Conservation (phyloP, 2,113 vertebrate genomes). For the Apistogramma diplotaenia region DNA sequence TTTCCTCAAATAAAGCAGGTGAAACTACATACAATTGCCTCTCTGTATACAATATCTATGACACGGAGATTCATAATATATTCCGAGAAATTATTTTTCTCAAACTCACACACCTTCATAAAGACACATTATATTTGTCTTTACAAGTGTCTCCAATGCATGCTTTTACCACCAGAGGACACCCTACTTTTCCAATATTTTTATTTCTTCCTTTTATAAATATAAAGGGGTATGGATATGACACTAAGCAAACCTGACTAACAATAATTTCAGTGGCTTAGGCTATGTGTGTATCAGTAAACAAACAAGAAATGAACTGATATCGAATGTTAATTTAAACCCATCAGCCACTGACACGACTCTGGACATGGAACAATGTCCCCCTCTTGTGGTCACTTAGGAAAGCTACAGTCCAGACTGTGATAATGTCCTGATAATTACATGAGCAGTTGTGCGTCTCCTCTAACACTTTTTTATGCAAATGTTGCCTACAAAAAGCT, state of each 20-base stretch:
- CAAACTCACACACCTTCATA: background rate
- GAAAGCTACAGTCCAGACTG: background rate
- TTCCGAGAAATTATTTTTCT: background rate
- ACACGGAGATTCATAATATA: background rate
- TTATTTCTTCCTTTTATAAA: background rate
- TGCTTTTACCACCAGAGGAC: background rate
- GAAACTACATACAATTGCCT: conserved; percentile 14
- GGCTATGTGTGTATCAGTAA: background rate
- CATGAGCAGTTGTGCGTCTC: too few relatives aligned
- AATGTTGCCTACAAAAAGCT: too few relatives aligned
- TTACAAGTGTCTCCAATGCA: background rate
- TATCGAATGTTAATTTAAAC: too few relatives aligned
- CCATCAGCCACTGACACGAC: background rate
- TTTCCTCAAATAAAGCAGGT: conserved; percentile 78
- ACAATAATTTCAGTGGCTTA: background rate
- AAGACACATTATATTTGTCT: background rate
- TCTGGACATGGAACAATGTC: background rate
- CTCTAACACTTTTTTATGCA: too few relatives aligned
- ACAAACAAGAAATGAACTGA: background rate
- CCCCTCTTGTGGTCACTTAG: conserved; percentile 22
- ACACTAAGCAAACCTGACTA: background rate
- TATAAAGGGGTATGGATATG: background rate
- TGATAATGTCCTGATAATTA: background rate
- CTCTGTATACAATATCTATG: background rate
- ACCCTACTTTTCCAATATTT: background rate